A percentile compares a stretch with the other conserved stretches of the same genome.
Evolutionary conservation across 2,888 invertebrate genomes (phyloP).

Genomic region (Artemia sp.): DNA sequence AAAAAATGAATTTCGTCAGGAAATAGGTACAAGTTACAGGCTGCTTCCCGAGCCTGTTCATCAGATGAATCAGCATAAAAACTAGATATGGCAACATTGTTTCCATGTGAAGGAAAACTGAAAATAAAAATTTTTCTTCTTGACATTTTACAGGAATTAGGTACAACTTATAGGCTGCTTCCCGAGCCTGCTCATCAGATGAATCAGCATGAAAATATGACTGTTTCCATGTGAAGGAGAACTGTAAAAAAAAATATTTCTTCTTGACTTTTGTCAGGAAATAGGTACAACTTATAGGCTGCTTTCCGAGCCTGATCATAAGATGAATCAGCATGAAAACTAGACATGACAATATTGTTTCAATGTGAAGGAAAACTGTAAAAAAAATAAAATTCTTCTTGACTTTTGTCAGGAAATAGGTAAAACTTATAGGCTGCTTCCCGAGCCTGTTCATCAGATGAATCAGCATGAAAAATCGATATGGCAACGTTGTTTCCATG

Average conservation of each 20-base stretch:
- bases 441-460: slow-evolving; percentile 53
- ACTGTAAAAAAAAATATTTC: slow-evolving; percentile 34
- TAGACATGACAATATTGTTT: slow-evolving; percentile 54
- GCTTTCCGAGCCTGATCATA: slow-evolving; percentile 64
- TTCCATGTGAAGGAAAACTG: slow-evolving; percentile 47
- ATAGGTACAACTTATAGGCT: slow-evolving; percentile 66
- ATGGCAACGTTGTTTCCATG: slow-evolving; percentile 57
- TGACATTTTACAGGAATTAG: slow-evolving; percentile 56
- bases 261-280: slow-evolving; percentile 68
- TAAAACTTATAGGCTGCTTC: slow-evolving; percentile 77
- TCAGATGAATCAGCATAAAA: slow-evolving; percentile 66
- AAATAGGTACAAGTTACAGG: slow-evolving; percentile 65
- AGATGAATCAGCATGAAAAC: slow-evolving; percentile 63
- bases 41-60: slow-evolving; percentile 62
- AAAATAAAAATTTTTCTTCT: slow-evolving; percentile 36
- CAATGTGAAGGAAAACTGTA: slow-evolving; percentile 46
- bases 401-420: slow-evolving; percentile 54
- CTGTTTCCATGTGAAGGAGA: slow-evolving; percentile 49
- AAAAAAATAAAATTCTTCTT: slow-evolving; percentile 45
- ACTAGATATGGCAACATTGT: slow-evolving; percentile 56
- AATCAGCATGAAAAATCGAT: slow-evolving; percentile 65
- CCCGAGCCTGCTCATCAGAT: slow-evolving; percentile 54
- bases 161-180: slow-evolving; percentile 72
- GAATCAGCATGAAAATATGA: slow-evolving; percentile 67
- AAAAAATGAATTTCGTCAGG: slow-evolving; percentile 49